phyloP scores from a whole-genome alignment of 1,140 invertebrate species.

The Probaryconus sp. region DNA sequence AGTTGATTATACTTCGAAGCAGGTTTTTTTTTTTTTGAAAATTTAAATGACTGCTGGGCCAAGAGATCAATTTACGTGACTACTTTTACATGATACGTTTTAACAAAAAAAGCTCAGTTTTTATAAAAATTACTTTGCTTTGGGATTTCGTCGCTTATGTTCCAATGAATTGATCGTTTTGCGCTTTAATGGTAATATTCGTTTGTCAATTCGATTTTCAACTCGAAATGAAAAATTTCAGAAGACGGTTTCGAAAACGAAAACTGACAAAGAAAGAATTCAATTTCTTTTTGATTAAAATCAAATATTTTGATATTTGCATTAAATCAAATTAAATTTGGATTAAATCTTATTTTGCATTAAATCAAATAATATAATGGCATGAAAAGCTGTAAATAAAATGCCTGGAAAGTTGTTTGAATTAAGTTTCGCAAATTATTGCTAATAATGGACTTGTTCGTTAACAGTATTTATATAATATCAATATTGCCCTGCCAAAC shows the following conservation, averaged over 20 bases:
- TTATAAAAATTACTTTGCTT: slow-evolving; percentile 25
- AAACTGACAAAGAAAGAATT: too few species aligned
- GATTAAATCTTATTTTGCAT: too few species aligned
- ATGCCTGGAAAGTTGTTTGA: slow-evolving; percentile 4
- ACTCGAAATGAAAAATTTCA: too few species aligned
- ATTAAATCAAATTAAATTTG: too few species aligned
- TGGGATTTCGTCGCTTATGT: neutral
- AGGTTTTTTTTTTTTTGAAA: slow-evolving; percentile 25
- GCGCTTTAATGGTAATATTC: slow-evolving; percentile 3
- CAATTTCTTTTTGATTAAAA: too few species aligned
- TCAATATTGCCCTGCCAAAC: slow-evolving; percentile 33
- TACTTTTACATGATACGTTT: slow-evolving; percentile 34
- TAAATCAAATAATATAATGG: too few species aligned
- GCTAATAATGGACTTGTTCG: neutral
- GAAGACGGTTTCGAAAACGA: too few species aligned
- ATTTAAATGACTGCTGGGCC: slow-evolving; percentile 37
- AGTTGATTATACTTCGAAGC: slow-evolving; percentile 56
- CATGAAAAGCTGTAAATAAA: too few species aligned
- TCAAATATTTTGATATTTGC: too few species aligned
- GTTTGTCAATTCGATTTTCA: too few species aligned
- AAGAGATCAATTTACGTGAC: slow-evolving; percentile 46
- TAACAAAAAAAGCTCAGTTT: slow-evolving; percentile 13
- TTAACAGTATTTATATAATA: slow-evolving; percentile 10
- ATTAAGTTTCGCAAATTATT: slow-evolving; percentile 23
- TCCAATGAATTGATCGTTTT: too few species aligned